Conservation (phyloP, 2,113 vertebrate species). For the Poeciliopsis prolifica region DNA sequence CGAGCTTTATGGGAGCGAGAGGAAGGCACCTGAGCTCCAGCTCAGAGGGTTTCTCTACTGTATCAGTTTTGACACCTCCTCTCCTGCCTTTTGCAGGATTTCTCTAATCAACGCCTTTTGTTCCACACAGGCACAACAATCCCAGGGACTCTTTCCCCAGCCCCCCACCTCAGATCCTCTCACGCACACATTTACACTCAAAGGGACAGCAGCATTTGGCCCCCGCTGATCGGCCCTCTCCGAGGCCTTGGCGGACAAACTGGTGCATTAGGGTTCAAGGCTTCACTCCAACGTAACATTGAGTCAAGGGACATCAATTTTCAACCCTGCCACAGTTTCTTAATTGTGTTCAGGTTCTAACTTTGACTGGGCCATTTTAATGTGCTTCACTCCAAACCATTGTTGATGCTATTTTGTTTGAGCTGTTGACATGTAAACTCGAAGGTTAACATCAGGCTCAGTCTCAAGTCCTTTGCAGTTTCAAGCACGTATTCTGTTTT, state of each 20-base stretch:
- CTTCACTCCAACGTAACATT: conserved; percentile 32
- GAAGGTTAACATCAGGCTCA: too few relatives aligned
- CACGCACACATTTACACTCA: conserved; percentile 51
- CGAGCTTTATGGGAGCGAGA: conserved; percentile 35
- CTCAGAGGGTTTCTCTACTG: conserved; percentile 60
- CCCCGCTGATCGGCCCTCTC: conserved; percentile 51
- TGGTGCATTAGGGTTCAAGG: conserved; percentile 69
- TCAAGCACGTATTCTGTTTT: not conserved
- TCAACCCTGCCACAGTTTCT: too few relatives aligned
- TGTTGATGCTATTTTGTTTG: too few relatives aligned
- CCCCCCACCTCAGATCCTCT: conserved; percentile 43
- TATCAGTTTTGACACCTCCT: conserved; percentile 80
- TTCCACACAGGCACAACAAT: conserved; percentile 70
- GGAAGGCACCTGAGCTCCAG: conserved; percentile 37
- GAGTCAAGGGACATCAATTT: too few relatives aligned
- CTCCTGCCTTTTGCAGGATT: conserved; percentile 78
- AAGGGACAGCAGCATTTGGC: conserved; percentile 65
- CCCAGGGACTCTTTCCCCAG: conserved; percentile 39
- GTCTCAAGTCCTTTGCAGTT: not conserved
- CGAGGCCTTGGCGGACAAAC: conserved; percentile 57
- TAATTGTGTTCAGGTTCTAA: too few relatives aligned
- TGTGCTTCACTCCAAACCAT: too few relatives aligned
- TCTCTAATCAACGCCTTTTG: conserved; percentile 80
- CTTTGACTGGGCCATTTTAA: too few relatives aligned
- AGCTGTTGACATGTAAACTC: too few relatives aligned